Evolutionary conservation across 2,113 vertebrate genomes (phyloP).

Genomic region (Eretmochelys imbricata): DNA sequence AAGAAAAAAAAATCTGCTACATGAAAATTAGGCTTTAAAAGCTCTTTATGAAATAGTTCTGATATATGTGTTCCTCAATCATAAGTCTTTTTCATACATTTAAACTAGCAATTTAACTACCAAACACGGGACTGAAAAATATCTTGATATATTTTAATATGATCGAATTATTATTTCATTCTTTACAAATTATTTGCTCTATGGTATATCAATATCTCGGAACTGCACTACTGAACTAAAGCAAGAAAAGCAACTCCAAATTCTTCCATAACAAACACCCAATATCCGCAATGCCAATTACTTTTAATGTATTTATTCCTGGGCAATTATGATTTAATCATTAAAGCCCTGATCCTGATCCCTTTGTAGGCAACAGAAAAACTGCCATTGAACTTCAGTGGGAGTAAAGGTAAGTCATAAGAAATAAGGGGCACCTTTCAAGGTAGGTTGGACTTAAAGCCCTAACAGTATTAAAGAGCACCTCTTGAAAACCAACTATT

Average conservation of each 20-base stretch:
- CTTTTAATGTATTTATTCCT: not conserved
- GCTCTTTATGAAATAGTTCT: not conserved
- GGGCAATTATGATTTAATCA: not conserved
- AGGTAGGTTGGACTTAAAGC: not conserved
- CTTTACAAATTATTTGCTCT: not conserved
- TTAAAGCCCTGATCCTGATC: not conserved
- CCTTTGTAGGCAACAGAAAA: not conserved
- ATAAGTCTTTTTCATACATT: not conserved
- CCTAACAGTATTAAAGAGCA: not conserved
- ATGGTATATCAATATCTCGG: not conserved
- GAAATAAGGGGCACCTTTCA: not conserved
- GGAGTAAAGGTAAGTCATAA: not conserved
- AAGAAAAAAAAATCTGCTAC: not conserved
- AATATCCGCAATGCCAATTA: not conserved
- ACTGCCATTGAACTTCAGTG: not conserved
- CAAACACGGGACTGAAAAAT: not conserved
- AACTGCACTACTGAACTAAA: not conserved
- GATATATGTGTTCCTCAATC: not conserved
- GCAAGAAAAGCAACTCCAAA: not conserved
- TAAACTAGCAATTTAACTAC: not conserved
- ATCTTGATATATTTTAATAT: not conserved
- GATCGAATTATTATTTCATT: not conserved
- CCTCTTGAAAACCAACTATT: not conserved
- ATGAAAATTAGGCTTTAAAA: conserved; percentile 8
- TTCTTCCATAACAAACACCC: not conserved